Conservation (phyloP, 2,797 vertebrate species). For the Threskiornis aethiopicus region DNA sequence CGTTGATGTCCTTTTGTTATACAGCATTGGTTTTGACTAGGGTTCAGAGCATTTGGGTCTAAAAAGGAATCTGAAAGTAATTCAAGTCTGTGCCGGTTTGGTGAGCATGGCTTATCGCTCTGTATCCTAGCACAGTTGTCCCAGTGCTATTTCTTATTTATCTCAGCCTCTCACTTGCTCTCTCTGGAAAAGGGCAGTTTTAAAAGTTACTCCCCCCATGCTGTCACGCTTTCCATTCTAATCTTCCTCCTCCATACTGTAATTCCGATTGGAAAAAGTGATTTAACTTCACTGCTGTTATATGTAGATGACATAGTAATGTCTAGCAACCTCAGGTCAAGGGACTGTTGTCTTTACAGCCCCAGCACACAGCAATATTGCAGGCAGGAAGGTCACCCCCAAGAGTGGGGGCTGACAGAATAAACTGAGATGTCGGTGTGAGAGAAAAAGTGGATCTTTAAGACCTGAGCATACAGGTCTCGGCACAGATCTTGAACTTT, state of each 20-base stretch:
- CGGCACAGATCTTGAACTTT: not conserved
- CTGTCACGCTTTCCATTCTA: not conserved
- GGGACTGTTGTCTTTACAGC: not conserved
- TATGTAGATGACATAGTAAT: accelerated
- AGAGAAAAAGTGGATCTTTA: not conserved
- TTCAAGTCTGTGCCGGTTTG: not conserved
- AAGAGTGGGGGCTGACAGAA: not conserved
- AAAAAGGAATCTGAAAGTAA: not conserved
- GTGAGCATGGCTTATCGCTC: accelerated
- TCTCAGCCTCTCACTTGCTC: not conserved
- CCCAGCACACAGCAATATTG: not conserved
- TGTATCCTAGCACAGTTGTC: not conserved
- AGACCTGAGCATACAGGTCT: not conserved
- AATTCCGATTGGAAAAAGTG: not conserved
- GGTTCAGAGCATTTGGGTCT: not conserved
- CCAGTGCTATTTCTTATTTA: not conserved
- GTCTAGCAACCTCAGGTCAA: too few relatives aligned
- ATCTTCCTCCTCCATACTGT: not conserved
- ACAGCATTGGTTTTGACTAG: not conserved
- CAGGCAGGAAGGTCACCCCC: not conserved
- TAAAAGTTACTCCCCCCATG: not conserved
- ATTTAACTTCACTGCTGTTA: not conserved
- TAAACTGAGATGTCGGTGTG: not conserved
- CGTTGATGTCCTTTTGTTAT: not conserved
- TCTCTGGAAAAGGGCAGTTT: not conserved